Conservation (phyloP, 2,113 vertebrate species). For the Aviceda subcristata region DNA sequence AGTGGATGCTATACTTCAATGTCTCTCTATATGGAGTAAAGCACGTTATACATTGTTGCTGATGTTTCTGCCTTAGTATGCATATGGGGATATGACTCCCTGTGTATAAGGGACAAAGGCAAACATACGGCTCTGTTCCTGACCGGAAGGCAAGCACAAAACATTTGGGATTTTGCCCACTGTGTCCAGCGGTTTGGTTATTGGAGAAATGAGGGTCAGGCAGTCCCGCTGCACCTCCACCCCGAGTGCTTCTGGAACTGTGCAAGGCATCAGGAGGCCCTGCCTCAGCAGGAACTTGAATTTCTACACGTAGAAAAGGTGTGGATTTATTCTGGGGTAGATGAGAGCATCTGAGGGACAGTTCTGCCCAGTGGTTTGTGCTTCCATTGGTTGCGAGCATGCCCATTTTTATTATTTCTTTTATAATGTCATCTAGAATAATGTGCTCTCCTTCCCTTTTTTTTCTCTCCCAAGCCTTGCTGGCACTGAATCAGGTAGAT, state of each 20-base stretch:
- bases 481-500: not conserved
- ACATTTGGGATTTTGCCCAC: not conserved
- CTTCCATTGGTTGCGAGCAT: not conserved
- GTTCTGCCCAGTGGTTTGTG: rapidly evolving
- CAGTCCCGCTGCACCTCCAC: not conserved
- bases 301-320: not conserved
- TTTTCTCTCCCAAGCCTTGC: not conserved
- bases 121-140: not conserved
- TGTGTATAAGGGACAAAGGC: not conserved
- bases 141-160: not conserved
- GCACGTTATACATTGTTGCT: not conserved
- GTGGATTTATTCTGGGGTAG: not conserved
- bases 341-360: not conserved
- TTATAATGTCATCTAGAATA: not conserved
- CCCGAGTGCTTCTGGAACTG: not conserved
- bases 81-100: not conserved
- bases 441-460: not conserved
- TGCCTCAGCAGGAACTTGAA: not conserved
- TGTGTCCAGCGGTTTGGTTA: not conserved
- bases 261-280: not conserved
- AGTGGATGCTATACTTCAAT: not conserved
- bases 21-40: not conserved
- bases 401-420: not conserved
- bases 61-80: not conserved
- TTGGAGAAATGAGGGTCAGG: not conserved